Evolutionary conservation across 2,888 invertebrate genomes (phyloP).

Genomic region (Trichogramma dendrolimi): DNA sequence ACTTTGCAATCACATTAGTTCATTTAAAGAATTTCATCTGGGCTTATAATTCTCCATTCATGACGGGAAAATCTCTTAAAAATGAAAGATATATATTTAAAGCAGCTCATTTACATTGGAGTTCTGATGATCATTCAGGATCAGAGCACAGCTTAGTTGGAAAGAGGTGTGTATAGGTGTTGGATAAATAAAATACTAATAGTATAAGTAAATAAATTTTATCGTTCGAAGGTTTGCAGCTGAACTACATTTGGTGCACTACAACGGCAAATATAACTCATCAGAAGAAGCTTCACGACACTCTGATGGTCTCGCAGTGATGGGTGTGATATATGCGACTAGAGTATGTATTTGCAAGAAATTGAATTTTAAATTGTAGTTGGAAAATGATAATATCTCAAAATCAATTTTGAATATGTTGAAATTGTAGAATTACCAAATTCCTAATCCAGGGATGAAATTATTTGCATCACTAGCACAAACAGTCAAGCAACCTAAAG

Average conservation of each 20-base stretch:
- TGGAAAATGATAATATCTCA: no score
- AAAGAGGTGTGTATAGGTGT: conserved; percentile 6
- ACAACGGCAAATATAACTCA: conserved; percentile 1
- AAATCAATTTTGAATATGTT: no score
- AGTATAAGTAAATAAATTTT: not conserved
- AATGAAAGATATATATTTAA: not conserved
- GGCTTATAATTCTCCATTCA: not conserved
- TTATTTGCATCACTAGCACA: not conserved
- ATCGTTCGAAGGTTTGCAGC: not conserved
- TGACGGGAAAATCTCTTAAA: not conserved
- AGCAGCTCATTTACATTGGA: conserved; percentile 11
- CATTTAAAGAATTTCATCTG: not conserved
- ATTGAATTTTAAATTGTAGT: no score
- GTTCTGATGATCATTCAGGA: conserved; percentile 4
- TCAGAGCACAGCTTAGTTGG: conserved; percentile 12
- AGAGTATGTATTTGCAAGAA: no score
- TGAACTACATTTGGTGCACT: conserved; percentile 12
- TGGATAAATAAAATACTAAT: not conserved
- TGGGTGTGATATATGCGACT: not conserved
- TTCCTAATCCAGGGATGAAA: conserved; percentile 3
- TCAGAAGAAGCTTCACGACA: not conserved
- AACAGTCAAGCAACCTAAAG: not conserved
- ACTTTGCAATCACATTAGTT: not conserved
- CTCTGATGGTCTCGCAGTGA: not conserved
- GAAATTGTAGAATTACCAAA: no score